Percentiles rank a stretch among this genome's conserved stretches.
phyloP scores from a whole-genome alignment of 2,888 invertebrate genomes.

The Sphinx pinastri region DNA sequence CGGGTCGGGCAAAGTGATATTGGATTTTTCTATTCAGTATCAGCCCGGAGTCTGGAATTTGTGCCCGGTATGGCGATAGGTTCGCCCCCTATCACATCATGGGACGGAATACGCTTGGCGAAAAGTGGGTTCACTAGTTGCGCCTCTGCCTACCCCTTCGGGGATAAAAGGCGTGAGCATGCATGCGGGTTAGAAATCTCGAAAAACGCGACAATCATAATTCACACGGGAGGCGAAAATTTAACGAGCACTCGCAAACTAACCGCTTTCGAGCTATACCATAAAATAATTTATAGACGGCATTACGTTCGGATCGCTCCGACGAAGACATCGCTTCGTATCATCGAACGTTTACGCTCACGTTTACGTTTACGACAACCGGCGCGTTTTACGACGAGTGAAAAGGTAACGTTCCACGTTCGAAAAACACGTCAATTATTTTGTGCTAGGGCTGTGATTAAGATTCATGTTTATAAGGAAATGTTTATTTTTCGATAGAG shows the following conservation, averaged over 20 bases:
- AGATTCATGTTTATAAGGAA: background rate
- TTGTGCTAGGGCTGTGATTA: conserved; percentile 4
- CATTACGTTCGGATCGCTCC: conserved; percentile 34
- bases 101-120: too few relatives aligned
- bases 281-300: conserved; percentile 44
- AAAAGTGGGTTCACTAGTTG: too few relatives aligned
- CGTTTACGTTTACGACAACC: conserved; percentile 23
- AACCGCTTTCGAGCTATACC: conserved; percentile 35
- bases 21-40: too few relatives aligned
- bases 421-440: conserved; percentile 20
- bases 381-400: conserved; percentile 21
- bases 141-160: too few relatives aligned
- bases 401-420: conserved; percentile 1
- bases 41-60: too few relatives aligned
- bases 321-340: conserved; percentile 22
- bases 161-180: too few relatives aligned
- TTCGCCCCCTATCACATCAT: too few relatives aligned
- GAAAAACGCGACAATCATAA: conserved; percentile 7
- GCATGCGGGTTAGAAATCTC: background rate
- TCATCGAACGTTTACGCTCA: conserved; percentile 14
- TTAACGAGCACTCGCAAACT: conserved; percentile 21
- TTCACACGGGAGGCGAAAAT: conserved; percentile 24
- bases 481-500: background rate
- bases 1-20: too few relatives aligned
- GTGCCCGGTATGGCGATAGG: too few relatives aligned